Base-by-base conservation (phyloP, 2,113 vertebrate species). In the Xiphias gladius region DNA sequence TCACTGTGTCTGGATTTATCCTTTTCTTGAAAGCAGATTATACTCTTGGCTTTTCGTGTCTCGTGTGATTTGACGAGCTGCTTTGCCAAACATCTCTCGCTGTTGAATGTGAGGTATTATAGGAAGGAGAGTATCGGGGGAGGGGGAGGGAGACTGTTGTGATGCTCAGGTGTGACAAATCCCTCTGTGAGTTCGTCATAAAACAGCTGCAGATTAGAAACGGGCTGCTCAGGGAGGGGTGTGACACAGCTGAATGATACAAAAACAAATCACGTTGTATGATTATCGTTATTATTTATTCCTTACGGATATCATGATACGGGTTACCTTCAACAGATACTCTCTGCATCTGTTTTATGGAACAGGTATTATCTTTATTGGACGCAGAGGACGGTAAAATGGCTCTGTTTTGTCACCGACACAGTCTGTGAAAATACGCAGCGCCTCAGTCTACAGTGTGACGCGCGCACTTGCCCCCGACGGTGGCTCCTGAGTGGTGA, bases 141-240 rank as follows among this genome's bases (percentile, higher is more conserved):
- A n/a, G n/a, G n/a, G n/a, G n/a, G 26, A 6, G 6, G 50, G 41
- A 19, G 37, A 76, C 80, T 85, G 73, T 83, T 78, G 69, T 63
- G 70, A 88, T 59, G 68, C 70, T 85, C 86, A 89, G 71, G 80
- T 88, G 82, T 80, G 87, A 90, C 85, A 83, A 72, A 79, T 85
- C 78, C 84, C 59, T 68, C 39, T 8, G 67, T 73, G 76, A 73
- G 79, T 79, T 68, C 43, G 41, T 72, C 69, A 64, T 65, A 26
- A 83, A 84, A 74, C 58, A 82, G 79, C 82, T 74, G 75, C 84
- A 78, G 65, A 80, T 80, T 76, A 55, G 39, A 76, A 86, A 80
- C 70, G 71, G 63, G 63, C 71, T 55, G 58, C 74, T 68, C 37
- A 11, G 75, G 39, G 65, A 35, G 19, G 1, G 37, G 55, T 63